These are phyloP conservation scores for Atrichornis clamosus DNA, from an alignment of 2,113 vertebrate genomes.

Conservation along the genomic window DNA sequence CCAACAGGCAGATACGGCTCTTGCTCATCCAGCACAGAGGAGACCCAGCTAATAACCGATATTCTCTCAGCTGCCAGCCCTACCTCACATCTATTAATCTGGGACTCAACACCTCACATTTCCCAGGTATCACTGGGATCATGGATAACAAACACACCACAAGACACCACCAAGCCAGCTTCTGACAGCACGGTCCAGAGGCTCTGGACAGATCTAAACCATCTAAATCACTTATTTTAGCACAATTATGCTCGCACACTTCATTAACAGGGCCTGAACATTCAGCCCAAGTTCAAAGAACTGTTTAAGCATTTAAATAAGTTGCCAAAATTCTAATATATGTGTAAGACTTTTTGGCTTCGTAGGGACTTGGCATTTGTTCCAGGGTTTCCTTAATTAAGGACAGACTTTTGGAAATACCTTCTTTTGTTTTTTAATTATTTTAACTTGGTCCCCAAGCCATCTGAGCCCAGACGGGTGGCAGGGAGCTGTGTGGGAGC, in stretches of 20 bases:
- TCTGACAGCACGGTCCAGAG: not conserved
- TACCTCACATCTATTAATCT: not conserved
- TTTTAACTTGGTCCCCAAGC: not conserved
- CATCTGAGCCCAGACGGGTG: not conserved
- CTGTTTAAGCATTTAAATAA: not conserved
- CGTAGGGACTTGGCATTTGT: not conserved
- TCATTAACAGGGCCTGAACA: not conserved
- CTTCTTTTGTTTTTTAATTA: not conserved
- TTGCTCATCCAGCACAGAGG: not conserved
- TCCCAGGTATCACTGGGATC: not conserved
- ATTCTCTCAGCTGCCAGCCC: not conserved
- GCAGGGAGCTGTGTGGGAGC: not conserved
- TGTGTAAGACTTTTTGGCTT: not conserved
- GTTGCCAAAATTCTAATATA: not conserved
- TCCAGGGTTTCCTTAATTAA: not conserved
- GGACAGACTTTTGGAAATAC: not conserved
- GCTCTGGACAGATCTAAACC: not conserved
- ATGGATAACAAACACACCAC: not conserved
- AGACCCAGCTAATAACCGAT: not conserved
- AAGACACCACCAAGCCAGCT: not conserved
- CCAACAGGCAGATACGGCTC: not conserved
- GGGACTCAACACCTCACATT: not conserved
- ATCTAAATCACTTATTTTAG: not conserved
- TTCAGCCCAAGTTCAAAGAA: not conserved
- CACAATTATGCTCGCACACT: not conserved